phyloP scores from a whole-genome alignment of 2,888 invertebrate species.

The Leptogaster cylindrica region DNA sequence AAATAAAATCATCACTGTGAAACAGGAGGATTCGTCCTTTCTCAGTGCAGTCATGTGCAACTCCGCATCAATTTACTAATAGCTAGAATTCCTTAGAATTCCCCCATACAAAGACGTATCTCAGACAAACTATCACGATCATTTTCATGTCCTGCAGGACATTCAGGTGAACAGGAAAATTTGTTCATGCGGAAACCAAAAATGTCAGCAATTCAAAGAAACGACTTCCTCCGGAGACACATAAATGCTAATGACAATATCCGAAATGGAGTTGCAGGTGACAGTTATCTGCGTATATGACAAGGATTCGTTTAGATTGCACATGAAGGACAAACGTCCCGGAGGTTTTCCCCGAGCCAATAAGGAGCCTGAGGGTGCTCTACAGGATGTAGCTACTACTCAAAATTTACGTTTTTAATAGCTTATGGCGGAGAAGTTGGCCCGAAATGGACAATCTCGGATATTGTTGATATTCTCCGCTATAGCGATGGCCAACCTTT shows the following conservation, averaged over 20 bases:
- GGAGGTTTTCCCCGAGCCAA: too few species aligned
- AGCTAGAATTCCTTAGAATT: too few species aligned
- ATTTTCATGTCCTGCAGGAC: neutral
- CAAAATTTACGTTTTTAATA: neutral
- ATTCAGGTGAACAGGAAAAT: neutral
- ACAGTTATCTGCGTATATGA: neutral
- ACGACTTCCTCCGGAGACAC: neutral
- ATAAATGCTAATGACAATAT: neutral
- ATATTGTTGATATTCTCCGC: constrained; percentile 9
- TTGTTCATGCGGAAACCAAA: neutral
- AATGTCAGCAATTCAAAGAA: neutral
- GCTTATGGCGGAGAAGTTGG: neutral
- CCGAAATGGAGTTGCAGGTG: neutral
- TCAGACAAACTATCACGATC: too few species aligned
- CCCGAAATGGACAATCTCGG: neutral
- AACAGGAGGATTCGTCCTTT: too few species aligned
- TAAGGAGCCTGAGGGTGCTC: neutral
- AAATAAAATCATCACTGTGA: too few species aligned
- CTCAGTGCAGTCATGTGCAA: too few species aligned
- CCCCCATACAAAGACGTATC: too few species aligned
- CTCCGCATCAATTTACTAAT: too few species aligned
- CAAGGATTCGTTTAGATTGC: too few species aligned
- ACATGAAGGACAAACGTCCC: too few species aligned
- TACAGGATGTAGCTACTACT: neutral
- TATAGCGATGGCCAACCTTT: constrained; percentile 13